Evolutionary conservation across 2,113 vertebrate genomes (phyloP), one percentile per base, ranked within the genome.

Genomic region (Gadus macrocephalus): DNA sequence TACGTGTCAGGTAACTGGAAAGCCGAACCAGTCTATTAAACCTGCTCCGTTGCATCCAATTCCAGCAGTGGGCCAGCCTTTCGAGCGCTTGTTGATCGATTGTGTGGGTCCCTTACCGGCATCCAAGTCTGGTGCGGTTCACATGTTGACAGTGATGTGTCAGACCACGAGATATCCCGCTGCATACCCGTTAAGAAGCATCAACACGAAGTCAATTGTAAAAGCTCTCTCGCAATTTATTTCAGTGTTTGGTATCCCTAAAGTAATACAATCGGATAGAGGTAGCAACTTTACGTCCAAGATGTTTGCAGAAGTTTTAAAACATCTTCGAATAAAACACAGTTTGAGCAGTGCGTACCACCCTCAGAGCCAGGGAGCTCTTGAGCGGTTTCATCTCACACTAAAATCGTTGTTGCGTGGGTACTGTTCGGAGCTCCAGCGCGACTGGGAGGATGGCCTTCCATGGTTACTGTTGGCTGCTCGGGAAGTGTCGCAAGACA

Each of bases 11-110:
- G 3, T 53, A 19, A 67, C 66, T 55, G 66, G 49, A 3, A 67
- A 67, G 15, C 42, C 66, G 9, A 67, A 67, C 15, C 66, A 67
- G 38, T n/a, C 25, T 4, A 55, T 67, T 22, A 55, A 67, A 15
- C 42, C 49, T 0, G 49, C 66, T 12, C 66, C 66, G 15, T 27
- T 67, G 20, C 20, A 27, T 11, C 66, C 66, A 4, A 67, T 67
- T 14, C 66, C 66, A n/a, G 42, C 49, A 22, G 27, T 67, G 7
- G 9, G 66, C 3, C 14, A 25, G 19, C 42, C 66, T 27, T 67
- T 20, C 55, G 62, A 64, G 22, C 15, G 20, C 64, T 2, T 66
- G 4, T 42, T 66, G 1, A 66, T 66, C 49, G 64, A 49, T 16
- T 42, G 38, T 66, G 31, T 66, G 14, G 64, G 31, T 1, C 64